Evolutionary conservation across 1,140 invertebrate species (phyloP).

Genomic region (Rhopalosiphum padi): DNA sequence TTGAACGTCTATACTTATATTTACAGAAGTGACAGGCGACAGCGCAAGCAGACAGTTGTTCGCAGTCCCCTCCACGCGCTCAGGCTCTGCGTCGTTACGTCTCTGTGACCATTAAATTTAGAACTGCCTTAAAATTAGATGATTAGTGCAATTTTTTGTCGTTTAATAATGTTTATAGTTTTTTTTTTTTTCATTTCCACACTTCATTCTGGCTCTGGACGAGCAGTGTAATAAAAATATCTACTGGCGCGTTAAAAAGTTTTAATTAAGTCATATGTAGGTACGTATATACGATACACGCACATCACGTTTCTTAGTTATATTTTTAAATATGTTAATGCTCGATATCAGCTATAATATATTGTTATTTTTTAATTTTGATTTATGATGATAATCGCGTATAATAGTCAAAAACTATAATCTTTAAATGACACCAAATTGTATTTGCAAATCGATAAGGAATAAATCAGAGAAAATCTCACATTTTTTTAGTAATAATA

Average conservation of each 20-base stretch:
- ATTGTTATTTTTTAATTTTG: background rate
- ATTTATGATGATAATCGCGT: background rate
- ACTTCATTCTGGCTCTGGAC: background rate
- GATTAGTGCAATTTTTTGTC: background rate
- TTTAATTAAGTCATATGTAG: background rate
- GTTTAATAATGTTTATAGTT: background rate
- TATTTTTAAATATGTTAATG: background rate
- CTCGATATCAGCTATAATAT: background rate
- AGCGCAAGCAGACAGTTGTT: too few species aligned
- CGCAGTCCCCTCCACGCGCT: background rate
- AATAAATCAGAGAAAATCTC: too few species aligned
- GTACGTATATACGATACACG: background rate
- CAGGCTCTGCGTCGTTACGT: background rate
- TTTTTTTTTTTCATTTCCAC: background rate
- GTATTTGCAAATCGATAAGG: too few species aligned
- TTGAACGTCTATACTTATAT: background rate
- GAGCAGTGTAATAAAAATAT: background rate
- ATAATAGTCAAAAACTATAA: too few species aligned
- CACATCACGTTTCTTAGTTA: background rate
- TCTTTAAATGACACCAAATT: too few species aligned
- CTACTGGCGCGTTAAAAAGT: background rate
- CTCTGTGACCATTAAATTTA: background rate
- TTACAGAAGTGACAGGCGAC: background rate
- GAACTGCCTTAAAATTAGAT: conserved; percentile 1
- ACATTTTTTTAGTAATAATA: too few species aligned